Percentiles rank a stretch among this genome's conserved stretches.
These are phyloP conservation scores for Leucophenga varia DNA, from an alignment of 1,140 invertebrate species.

Conservation along the genomic window DNA sequence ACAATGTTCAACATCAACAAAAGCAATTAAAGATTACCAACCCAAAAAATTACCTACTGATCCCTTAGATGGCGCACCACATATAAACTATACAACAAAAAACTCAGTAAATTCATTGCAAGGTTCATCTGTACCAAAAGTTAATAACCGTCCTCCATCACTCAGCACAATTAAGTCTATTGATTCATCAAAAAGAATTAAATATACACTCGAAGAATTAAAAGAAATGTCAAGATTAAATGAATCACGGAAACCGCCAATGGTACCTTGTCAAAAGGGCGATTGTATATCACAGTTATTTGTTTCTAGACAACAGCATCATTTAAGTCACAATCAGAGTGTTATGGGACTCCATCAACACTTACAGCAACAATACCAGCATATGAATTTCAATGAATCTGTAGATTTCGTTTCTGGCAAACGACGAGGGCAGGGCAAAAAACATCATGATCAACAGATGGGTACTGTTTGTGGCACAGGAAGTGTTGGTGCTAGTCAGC, in stretches of 20 bases:
- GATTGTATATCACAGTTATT: slow-evolving; percentile 46
- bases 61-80: too few relatives aligned
- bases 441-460: slow-evolving; percentile 42
- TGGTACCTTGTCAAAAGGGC: slow-evolving; percentile 45
- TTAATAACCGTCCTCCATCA: neutral
- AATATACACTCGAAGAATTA: slow-evolving; percentile 28
- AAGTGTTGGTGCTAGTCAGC: slow-evolving; percentile 29
- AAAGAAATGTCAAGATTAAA: slow-evolving; percentile 36
- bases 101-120: too few relatives aligned
- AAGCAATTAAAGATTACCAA: too few relatives aligned
- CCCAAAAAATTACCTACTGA: too few relatives aligned
- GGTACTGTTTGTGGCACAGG: slow-evolving; percentile 7
- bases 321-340: slow-evolving; percentile 13
- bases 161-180: too few relatives aligned
- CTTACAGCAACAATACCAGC: slow-evolving; percentile 38
- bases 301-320: slow-evolving; percentile 41
- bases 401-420: slow-evolving; percentile 44
- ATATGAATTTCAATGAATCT: slow-evolving; percentile 41
- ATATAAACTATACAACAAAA: too few relatives aligned
- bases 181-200: neutral
- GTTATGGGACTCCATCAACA: slow-evolving; percentile 16
- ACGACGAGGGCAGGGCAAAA: slow-evolving; percentile 33
- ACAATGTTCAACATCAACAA: too few relatives aligned
- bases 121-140: too few relatives aligned
- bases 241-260: slow-evolving; percentile 36